Evolutionary conservation across 1,140 invertebrate species (phyloP).

Genomic region (Drosophila repletoides): DNA sequence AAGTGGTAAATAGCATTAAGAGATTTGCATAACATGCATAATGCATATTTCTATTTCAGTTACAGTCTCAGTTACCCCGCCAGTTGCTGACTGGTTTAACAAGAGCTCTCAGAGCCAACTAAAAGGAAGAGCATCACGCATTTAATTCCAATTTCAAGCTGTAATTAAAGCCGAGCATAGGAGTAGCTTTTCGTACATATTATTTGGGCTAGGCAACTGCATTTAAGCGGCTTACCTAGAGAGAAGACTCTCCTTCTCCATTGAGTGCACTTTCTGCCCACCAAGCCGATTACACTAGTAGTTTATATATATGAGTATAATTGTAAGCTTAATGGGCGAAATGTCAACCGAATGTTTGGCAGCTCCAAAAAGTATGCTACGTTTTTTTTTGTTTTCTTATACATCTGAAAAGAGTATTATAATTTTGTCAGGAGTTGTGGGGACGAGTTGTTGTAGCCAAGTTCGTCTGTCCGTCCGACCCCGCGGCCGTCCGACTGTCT

Average conservation of each 20-base stretch:
- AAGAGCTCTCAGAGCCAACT: constrained; percentile 13
- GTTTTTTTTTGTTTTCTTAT: neutral
- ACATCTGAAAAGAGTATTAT: too few species aligned
- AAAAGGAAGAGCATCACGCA: neutral
- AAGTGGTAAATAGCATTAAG: constrained; percentile 66
- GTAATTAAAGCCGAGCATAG: constrained; percentile 6
- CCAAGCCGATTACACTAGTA: constrained; percentile 57
- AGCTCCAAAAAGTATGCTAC: constrained; percentile 49
- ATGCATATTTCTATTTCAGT: constrained; percentile 49
- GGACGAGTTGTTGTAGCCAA: too few species aligned
- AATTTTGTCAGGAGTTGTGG: too few species aligned
- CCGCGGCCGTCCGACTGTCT: too few species aligned
- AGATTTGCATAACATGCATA: constrained; percentile 72
- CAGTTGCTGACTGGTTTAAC: neutral
- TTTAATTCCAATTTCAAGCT: constrained; percentile 22
- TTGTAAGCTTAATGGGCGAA: constrained; percentile 40
- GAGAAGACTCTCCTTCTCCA: constrained; percentile 23
- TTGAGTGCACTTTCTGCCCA: constrained; percentile 43
- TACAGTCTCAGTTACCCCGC: too few species aligned
- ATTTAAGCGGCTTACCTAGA: constrained; percentile 34
- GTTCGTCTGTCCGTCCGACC: too few species aligned
- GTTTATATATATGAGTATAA: constrained; percentile 49
- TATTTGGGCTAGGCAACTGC: constrained; percentile 24
- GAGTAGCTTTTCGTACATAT: constrained; percentile 32
- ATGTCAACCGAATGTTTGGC: constrained; percentile 50